Evolutionary conservation across 2,888 invertebrate genomes (phyloP), one percentile per base, ranked within the genome.

Genomic region (Leucoma salicis): DNA sequence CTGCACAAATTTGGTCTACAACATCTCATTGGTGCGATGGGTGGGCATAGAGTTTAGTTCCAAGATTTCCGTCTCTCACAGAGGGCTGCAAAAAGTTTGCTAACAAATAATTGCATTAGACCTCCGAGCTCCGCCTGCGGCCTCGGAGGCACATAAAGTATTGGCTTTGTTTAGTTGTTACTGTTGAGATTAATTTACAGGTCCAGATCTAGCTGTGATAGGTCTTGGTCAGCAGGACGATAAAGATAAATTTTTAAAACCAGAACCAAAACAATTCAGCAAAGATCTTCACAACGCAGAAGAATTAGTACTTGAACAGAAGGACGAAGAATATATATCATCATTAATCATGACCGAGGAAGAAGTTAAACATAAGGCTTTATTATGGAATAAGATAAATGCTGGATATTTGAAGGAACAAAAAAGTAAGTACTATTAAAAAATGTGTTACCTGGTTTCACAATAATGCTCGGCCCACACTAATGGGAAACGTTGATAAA

Each of bases 321-420:
- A 97, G 35, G 97, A 99, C 66, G 99, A 99, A 66, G 94, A 93
- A 3, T 99, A 99, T 87, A 91, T 99, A 33, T 95, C 96, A 69
- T 93, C 94, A 10, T 95, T 98, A 64, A 95, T 99, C 47, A 86
- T 87, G 86, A 68, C 52, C 1, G 95, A 95, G 29, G 92, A 93
- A 36, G 99, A 99, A 79, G 93, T 95, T 0, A 82, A 92, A 35
- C 91, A 93, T 42, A 99, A 99, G 80, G 94, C 95, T 10, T 90
- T 90, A 40, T 82, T 97, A 66, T 99, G 99, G 99, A 94, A 95
- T 68, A 92, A 93, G 66, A 87, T 96, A 1, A 98, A 99, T 78
- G 96, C 95, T 0, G 94, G 94, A 8, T 99, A 96, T 78, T 88
- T 99, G 42, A 92, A 93, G 64, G 95, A 95, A 61, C 94, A 96